A percentile compares a stretch with the other conserved stretches of the same genome.
Evolutionary conservation across 2,797 vertebrate species (phyloP).

Genomic region (Caiman crocodilus): DNA sequence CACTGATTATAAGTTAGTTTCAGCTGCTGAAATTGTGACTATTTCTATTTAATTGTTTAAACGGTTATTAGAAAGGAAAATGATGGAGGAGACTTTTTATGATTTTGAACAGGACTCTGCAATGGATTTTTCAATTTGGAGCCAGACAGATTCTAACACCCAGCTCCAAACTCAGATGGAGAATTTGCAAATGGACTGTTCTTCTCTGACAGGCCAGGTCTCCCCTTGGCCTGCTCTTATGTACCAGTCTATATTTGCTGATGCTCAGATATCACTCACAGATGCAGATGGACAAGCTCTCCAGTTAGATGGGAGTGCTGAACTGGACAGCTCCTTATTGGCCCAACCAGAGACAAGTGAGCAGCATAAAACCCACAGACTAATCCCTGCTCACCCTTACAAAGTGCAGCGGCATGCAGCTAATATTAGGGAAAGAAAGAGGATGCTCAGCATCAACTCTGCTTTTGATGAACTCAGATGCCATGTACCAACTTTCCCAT

Average conservation of each 20-base stretch:
- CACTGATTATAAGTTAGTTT: background rate
- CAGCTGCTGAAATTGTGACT: background rate
- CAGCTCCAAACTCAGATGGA: conserved; percentile 81
- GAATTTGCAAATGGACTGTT: conserved; percentile 71
- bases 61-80: rapidly evolving
- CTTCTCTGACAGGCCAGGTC: conserved; percentile 59
- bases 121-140: conserved; percentile 82
- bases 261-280: conserved; percentile 75
- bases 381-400: conserved; percentile 74
- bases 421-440: conserved; percentile 86
- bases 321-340: conserved; percentile 74
- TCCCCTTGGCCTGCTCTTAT: conserved; percentile 76
- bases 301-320: conserved; percentile 69
- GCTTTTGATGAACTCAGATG: conserved; percentile 86
- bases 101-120: conserved; percentile 76
- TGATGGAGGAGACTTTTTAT: conserved; percentile 82
- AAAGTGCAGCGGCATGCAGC: conserved; percentile 85
- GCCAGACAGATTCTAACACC: conserved; percentile 70
- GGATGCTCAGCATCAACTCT: conserved; percentile 87
- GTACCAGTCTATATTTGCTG: conserved; percentile 75
- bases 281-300: conserved; percentile 75
- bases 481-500: conserved; percentile 86
- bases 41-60: background rate
- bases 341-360: conserved; percentile 66
- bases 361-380: conserved; percentile 38